phyloP scores from a whole-genome alignment of 2,888 invertebrate genomes.

The Argynnis bischoffii region DNA sequence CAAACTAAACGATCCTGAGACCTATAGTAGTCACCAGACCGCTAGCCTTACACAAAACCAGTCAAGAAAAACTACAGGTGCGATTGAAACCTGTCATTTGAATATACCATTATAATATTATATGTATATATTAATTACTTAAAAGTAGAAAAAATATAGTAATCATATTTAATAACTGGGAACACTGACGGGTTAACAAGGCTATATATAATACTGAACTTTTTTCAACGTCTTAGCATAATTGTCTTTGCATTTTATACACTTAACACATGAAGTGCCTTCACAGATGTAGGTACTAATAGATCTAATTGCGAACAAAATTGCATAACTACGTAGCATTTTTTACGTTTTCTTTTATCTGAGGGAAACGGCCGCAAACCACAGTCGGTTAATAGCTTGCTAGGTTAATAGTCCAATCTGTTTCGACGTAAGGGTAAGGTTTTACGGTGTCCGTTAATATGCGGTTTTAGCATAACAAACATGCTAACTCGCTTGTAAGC shows the following conservation, averaged over 20 bases:
- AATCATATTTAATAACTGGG: slow-evolving; percentile 6
- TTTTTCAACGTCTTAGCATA: slow-evolving; percentile 2
- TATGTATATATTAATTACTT: slow-evolving; percentile 4
- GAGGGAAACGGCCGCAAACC: slow-evolving; percentile 26
- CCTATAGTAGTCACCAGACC: too few species aligned
- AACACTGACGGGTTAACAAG: slow-evolving; percentile 7
- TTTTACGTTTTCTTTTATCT: slow-evolving; percentile 25
- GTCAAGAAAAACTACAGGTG: too few species aligned
- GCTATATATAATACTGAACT: slow-evolving; percentile 11
- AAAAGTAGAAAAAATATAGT: slow-evolving; percentile 1
- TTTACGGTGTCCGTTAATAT: slow-evolving; percentile 35
- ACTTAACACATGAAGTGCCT: slow-evolving; percentile 6
- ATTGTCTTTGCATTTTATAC: slow-evolving; percentile 1
- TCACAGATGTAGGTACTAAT: slow-evolving; percentile 14
- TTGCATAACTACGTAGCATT: slow-evolving; percentile 8
- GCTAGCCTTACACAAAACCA: too few species aligned
- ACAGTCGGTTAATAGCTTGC: slow-evolving; percentile 36
- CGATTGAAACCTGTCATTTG: too few species aligned
- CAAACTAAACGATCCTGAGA: too few species aligned
- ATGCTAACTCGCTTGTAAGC: slow-evolving; percentile 26
- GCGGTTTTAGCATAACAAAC: slow-evolving; percentile 37
- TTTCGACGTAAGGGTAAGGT: slow-evolving; percentile 38
- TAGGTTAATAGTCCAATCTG: slow-evolving; percentile 41
- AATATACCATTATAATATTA: neutral
- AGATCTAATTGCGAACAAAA: slow-evolving; percentile 14